A percentile compares a stretch with the other conserved stretches of the same genome.
Conservation (phyloP, 2,888 invertebrate genomes). For the Copidosoma aretas region DNA sequence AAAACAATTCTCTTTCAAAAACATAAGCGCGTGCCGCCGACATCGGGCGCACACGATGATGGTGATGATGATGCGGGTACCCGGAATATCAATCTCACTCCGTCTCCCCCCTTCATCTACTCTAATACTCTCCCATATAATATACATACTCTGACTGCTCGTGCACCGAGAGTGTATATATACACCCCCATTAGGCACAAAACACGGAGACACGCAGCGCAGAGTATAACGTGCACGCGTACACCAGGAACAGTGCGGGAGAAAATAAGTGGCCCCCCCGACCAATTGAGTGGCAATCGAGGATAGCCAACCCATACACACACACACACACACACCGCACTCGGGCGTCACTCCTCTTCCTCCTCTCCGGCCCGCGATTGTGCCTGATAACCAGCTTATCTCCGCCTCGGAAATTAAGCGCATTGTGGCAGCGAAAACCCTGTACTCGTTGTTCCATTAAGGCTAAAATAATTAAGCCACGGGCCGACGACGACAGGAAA, state of each 20-base stretch:
- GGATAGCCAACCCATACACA: too few species aligned
- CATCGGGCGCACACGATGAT: too few species aligned
- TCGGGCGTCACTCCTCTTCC: slow-evolving; percentile 5
- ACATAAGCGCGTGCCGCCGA: slow-evolving; percentile 35
- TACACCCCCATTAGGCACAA: neutral
- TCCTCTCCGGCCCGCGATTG: slow-evolving; percentile 20
- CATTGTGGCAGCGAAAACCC: slow-evolving; percentile 48
- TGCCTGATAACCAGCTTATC: slow-evolving; percentile 55
- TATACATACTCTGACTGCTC: too few species aligned
- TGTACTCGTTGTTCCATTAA: slow-evolving; percentile 44
- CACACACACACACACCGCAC: neutral
- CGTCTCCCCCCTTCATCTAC: neutral
- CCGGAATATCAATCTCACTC: neutral
- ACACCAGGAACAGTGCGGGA: neutral
- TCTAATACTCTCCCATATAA: neutral
- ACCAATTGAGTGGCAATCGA: slow-evolving; percentile 33
- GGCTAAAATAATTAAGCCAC: slow-evolving; percentile 50
- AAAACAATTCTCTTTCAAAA: slow-evolving; percentile 55
- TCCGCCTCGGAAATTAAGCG: slow-evolving; percentile 50
- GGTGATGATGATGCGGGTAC: slow-evolving; percentile 26
- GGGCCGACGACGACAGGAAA: neutral
- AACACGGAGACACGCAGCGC: neutral
- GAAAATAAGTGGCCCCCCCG: slow-evolving; percentile 23
- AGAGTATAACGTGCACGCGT: neutral
- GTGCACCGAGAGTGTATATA: too few species aligned